A percentile compares a stretch with the other conserved stretches of the same genome.
Conservation (phyloP, 2,113 vertebrate genomes). For the Hemibagrus wyckioides region DNA sequence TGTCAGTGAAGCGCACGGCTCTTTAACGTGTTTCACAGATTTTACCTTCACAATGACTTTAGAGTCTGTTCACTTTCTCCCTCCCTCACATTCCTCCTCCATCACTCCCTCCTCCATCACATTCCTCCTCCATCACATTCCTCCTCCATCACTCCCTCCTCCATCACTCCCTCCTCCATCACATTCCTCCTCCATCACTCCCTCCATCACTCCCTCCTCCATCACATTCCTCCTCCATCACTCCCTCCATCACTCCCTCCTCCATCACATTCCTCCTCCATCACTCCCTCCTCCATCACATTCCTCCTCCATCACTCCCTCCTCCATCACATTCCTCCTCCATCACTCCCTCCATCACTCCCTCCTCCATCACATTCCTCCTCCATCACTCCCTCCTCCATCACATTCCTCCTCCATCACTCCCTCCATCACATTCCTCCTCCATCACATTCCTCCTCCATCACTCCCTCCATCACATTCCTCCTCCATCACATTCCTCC, state of each 20-base stretch:
- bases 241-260: background rate
- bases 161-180: too few relatives aligned
- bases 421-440: too few relatives aligned
- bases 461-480: background rate
- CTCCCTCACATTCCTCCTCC: background rate
- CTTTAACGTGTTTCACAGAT: slow-evolving; percentile 39
- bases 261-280: background rate
- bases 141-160: background rate
- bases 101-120: background rate
- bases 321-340: background rate
- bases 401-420: background rate
- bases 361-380: background rate
- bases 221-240: background rate
- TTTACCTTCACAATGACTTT: background rate
- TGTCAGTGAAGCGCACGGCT: background rate
- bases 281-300: background rate
- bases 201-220: background rate
- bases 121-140: background rate
- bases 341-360: too few relatives aligned
- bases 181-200: background rate
- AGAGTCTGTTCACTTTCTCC: background rate
- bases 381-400: background rate
- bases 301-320: background rate
- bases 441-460: background rate
- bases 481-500: background rate